Evolutionary conservation across 2,888 invertebrate species (phyloP), one percentile per base, ranked within the genome.

Genomic region (Lepidochitona cinerea): DNA sequence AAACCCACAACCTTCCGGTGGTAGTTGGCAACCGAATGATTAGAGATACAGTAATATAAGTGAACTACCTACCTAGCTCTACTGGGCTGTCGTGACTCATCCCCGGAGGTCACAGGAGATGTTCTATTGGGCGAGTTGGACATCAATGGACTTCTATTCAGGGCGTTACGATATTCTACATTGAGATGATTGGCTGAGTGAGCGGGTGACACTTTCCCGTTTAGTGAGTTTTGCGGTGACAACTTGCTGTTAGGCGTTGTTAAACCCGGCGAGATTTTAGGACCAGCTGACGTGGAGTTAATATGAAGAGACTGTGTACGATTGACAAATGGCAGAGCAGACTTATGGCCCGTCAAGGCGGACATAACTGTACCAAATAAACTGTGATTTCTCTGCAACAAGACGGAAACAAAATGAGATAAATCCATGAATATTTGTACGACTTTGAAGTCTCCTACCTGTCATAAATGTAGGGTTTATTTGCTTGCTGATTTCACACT

Each of bases 381-480:
- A 67, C 97, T 96, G 91, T 98, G 98, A 90, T 98, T 97, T 89
- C 98, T 94, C 97, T 98, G 93, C 37, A 80, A 82, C 68, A 29
- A 71, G 14, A 67, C 32, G 75, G 69, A 26, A 54, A 70, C 4
- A 29, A 26, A 59, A 29, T 12, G 41, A 41, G 18, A 12, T 41
- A 41, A 41, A 41, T n/a, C n/a, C n/a, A n/a, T n/a, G n/a, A n/a
- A n/a, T n/a, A n/a, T n/a, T n/a, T n/a, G n/a, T n/a, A n/a, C n/a
- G n/a, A n/a, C n/a, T n/a, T n/a, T n/a, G n/a, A n/a, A n/a, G n/a
- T n/a, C n/a, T n/a, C n/a, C n/a, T n/a, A n/a, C n/a, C n/a, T n/a
- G n/a, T n/a, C n/a, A n/a, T n/a, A n/a, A n/a, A n/a, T n/a, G n/a
- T n/a, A n/a, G n/a, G n/a, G n/a, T n/a, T n/a, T n/a, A n/a, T n/a